phyloP scores from a whole-genome alignment of 2,113 vertebrate genomes.

The Fukomys damarensis region DNA sequence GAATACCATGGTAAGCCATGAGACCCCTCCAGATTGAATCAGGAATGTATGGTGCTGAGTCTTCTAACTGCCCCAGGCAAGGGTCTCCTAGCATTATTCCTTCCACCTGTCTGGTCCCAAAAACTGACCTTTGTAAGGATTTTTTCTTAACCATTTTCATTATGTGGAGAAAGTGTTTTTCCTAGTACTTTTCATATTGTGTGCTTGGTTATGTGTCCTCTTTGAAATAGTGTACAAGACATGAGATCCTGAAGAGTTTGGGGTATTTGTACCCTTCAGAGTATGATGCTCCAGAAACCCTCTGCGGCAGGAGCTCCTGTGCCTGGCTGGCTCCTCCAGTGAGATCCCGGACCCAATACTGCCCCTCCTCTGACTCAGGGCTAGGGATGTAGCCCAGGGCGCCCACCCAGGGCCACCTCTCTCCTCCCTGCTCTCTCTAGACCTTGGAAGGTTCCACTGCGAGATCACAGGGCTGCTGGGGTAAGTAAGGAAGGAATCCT shows the following conservation, averaged over 20 bases:
- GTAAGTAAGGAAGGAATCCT: not conserved
- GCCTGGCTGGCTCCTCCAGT: too few species aligned
- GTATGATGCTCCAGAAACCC: not conserved
- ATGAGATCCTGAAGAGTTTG: not conserved
- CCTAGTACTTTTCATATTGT: not conserved
- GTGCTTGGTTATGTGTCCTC: not conserved
- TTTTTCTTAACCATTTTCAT: not conserved
- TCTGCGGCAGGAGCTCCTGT: not conserved
- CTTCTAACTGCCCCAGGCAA: not conserved
- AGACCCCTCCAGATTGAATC: not conserved
- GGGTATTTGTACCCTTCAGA: not conserved
- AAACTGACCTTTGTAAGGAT: not conserved
- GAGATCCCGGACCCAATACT: fast-evolving
- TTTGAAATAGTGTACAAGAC: not conserved
- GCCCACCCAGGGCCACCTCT: not conserved
- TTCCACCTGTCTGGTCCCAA: not conserved
- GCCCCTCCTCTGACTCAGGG: fast-evolving
- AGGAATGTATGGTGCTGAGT: too few species aligned
- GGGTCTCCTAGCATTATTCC: not conserved
- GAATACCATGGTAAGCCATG: not conserved
- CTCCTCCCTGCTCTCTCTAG: not conserved
- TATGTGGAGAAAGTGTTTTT: not conserved
- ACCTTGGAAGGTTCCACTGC: not conserved
- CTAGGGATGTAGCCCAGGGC: not conserved
- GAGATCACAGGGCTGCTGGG: not conserved